A percentile compares a stretch with the other conserved stretches of the same genome.
Conservation (phyloP, 2,113 vertebrate species). For the Peromyscus leucopus region DNA sequence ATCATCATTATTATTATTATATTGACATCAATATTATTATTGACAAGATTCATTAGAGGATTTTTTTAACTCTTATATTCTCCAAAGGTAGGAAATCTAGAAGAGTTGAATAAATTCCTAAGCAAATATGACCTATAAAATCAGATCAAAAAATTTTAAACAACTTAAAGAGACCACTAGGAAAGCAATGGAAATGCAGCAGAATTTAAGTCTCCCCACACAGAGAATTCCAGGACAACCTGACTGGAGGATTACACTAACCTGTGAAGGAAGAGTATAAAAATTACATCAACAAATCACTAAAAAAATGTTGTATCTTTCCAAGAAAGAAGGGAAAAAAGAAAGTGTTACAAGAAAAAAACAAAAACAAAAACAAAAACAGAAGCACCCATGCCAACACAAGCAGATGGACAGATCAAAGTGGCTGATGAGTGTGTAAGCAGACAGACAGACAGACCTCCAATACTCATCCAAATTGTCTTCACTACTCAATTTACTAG, state of each 20-base stretch:
- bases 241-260: background rate
- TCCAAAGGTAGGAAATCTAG: background rate
- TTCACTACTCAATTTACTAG: conserved; percentile 5
- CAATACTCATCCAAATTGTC: background rate
- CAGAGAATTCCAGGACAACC: too few species aligned
- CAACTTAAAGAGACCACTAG: background rate
- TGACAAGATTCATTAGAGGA: background rate
- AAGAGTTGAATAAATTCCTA: background rate
- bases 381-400: background rate
- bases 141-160: background rate
- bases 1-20: too few species aligned
- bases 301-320: background rate
- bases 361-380: background rate
- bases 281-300: background rate
- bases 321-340: background rate
- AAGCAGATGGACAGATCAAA: background rate
- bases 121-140: background rate
- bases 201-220: background rate
- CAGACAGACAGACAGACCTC: background rate
- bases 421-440: background rate
- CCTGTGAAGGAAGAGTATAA: background rate
- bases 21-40: too few species aligned
- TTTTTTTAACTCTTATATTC: background rate
- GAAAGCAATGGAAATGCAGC: background rate
- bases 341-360: background rate